Evolutionary conservation across 2,113 vertebrate species (phyloP).

Genomic region (Platysteira castanea): DNA sequence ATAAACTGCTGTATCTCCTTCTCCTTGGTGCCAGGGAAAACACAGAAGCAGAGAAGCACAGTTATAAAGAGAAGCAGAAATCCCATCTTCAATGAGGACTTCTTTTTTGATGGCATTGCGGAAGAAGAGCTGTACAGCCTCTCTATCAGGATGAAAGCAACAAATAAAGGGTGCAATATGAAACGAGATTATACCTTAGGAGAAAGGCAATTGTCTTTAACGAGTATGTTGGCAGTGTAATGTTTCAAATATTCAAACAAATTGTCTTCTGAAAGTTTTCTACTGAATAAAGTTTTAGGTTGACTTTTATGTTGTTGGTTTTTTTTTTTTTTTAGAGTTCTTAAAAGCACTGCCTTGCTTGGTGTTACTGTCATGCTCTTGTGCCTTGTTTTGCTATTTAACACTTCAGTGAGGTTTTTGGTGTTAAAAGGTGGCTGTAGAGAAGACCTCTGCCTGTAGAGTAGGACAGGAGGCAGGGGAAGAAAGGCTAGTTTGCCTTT

Average conservation of each 20-base stretch:
- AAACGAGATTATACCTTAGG: conserved; percentile 67
- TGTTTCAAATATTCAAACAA: not conserved
- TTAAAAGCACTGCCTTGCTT: not conserved
- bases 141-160: conserved; percentile 81
- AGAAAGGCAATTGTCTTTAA: conserved; percentile 46
- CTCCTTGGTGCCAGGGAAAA: conserved; percentile 79
- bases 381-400: not conserved
- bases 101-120: conserved; percentile 83
- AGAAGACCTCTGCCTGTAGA: not conserved
- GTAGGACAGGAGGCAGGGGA: not conserved
- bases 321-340: not conserved
- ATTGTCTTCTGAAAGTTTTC: conserved; percentile 61
- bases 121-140: conserved; percentile 76
- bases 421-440: not conserved
- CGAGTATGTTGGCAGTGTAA: conserved; percentile 42
- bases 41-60: conserved; percentile 84
- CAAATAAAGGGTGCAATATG: conserved; percentile 82
- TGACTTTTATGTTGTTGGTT: not conserved
- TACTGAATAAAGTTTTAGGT: conserved; percentile 66
- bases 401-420: not conserved
- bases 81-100: conserved; percentile 89
- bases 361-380: not conserved
- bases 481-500: not conserved
- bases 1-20: conserved; percentile 85
- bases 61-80: conserved; percentile 86